Evolutionary conservation across 2,113 vertebrate species (phyloP).

Genomic region (Colinus virginianus): DNA sequence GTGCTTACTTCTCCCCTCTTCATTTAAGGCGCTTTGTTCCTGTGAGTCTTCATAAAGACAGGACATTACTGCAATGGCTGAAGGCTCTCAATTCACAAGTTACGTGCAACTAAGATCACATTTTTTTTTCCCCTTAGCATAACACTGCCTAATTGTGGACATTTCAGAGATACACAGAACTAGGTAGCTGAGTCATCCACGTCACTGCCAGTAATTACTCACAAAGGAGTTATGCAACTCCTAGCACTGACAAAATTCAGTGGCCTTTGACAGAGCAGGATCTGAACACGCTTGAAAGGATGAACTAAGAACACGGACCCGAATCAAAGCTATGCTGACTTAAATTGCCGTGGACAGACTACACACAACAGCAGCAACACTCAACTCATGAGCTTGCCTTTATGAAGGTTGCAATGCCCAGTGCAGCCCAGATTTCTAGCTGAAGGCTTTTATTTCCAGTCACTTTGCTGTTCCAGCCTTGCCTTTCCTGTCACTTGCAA

Average conservation of each 20-base stretch:
- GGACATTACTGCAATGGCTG: not conserved
- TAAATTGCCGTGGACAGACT: not conserved
- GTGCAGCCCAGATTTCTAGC: not conserved
- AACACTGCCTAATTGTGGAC: not conserved
- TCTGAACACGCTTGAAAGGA: constrained; percentile 3
- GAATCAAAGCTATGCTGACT: constrained; percentile 13
- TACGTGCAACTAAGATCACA: not conserved
- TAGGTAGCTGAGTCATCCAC: constrained; percentile 69
- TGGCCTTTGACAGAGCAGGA: constrained; percentile 33
- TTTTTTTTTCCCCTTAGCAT: not conserved
- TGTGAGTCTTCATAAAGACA: not conserved
- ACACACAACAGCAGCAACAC: not conserved
- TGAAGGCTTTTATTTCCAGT: not conserved
- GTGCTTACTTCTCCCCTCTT: not conserved
- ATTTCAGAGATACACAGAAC: constrained; percentile 36
- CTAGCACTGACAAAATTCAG: constrained; percentile 55
- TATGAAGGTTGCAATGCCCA: not conserved
- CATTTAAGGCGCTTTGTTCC: not conserved
- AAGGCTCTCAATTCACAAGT: not conserved
- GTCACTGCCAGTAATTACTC: constrained; percentile 69
- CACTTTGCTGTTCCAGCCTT: not conserved
- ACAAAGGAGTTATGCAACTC: constrained; percentile 68
- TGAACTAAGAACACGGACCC: not conserved
- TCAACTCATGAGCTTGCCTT: not conserved
- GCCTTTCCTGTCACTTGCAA: not conserved